Percentiles rank a stretch among this genome's conserved stretches.
phyloP scores from a whole-genome alignment of 2,113 vertebrate genomes.

The Otis tarda region DNA sequence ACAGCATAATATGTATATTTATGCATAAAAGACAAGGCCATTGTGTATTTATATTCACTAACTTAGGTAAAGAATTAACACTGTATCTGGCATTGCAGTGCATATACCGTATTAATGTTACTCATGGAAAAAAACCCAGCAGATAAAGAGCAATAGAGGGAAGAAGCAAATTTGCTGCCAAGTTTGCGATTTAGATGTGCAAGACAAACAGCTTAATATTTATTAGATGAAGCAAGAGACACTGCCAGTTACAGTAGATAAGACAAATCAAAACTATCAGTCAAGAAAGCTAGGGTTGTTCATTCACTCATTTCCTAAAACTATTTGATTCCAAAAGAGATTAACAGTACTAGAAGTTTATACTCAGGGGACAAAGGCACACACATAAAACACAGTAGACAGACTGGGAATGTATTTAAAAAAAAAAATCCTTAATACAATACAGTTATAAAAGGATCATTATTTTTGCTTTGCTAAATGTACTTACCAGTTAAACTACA shows the following conservation, averaged over 20 bases:
- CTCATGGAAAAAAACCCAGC: constrained; percentile 11
- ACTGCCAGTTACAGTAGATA: not conserved
- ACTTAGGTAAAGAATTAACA: constrained; percentile 45
- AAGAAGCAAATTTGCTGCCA: constrained; percentile 3
- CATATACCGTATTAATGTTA: constrained; percentile 39
- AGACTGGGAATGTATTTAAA: not conserved
- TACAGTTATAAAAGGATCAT: not conserved
- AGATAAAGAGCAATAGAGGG: constrained; percentile 22
- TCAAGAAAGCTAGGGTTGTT: not conserved
- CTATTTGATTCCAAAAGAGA: not conserved
- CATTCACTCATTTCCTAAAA: not conserved
- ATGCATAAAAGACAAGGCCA: constrained; percentile 20
- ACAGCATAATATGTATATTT: not conserved
- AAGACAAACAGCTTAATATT: constrained; percentile 3
- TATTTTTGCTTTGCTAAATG: not conserved
- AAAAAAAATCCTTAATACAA: not conserved
- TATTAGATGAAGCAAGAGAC: constrained; percentile 34
- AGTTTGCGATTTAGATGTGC: not conserved
- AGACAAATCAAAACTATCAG: not conserved
- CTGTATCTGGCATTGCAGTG: constrained; percentile 24
- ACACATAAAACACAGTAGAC: not conserved
- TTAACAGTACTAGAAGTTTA: not conserved
- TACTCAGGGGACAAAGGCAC: not conserved
- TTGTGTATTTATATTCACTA: constrained; percentile 23
- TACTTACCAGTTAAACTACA: not conserved